Conservation (phyloP, 2,797 vertebrate species). For the Thunnus albacares region DNA sequence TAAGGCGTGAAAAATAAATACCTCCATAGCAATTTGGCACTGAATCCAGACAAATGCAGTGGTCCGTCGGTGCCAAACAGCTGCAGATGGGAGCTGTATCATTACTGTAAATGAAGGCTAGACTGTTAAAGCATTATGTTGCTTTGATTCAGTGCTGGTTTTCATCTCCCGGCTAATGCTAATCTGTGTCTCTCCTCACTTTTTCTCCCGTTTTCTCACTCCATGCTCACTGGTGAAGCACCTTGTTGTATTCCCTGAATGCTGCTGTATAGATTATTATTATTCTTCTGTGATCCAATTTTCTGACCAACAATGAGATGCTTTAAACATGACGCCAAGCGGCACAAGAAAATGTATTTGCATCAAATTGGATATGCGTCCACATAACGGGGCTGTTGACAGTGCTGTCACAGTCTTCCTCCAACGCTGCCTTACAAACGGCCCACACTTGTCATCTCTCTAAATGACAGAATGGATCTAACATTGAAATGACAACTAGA, state of each 20-base stretch:
- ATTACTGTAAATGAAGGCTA: slow-evolving; percentile 17
- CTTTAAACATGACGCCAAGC: slow-evolving; percentile 56
- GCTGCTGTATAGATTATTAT: slow-evolving; percentile 33
- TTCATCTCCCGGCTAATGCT: not conserved
- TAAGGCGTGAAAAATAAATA: not conserved
- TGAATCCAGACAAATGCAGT: slow-evolving; percentile 10
- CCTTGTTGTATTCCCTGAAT: slow-evolving; percentile 27
- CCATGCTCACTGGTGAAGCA: slow-evolving; percentile 13
- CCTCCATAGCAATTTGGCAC: not conserved
- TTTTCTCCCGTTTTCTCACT: not conserved
- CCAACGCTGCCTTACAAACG: slow-evolving; percentile 36
- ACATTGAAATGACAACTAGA: slow-evolving; percentile 60
- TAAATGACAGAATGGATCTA: slow-evolving; percentile 56
- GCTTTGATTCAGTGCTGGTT: slow-evolving; percentile 17
- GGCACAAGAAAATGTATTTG: slow-evolving; percentile 32
- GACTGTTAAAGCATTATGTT: not conserved
- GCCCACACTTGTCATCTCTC: slow-evolving; percentile 52
- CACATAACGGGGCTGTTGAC: slow-evolving; percentile 53
- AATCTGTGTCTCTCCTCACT: not conserved
- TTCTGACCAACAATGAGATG: slow-evolving; percentile 52
- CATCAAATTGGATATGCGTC: slow-evolving; percentile 63
- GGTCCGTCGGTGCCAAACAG: not conserved
- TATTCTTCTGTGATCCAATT: slow-evolving; percentile 49
- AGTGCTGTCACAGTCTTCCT: slow-evolving; percentile 53
- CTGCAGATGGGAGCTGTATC: slow-evolving; percentile 5